phyloP scores from a whole-genome alignment of 2,888 invertebrate genomes.

The Smittia sp. region DNA sequence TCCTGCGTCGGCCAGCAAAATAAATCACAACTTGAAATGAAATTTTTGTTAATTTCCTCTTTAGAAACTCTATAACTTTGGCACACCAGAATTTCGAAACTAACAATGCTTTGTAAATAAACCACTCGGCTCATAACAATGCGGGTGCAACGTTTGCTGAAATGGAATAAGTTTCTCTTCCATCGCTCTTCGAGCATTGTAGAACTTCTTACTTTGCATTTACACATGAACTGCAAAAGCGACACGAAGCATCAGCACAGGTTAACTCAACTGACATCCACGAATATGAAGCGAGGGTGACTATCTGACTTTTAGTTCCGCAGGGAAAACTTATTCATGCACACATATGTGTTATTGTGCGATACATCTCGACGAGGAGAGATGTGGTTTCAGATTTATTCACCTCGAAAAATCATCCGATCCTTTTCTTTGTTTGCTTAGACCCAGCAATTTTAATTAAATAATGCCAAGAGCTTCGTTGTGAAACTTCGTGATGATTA shows the following conservation, averaged over 20 bases:
- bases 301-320: not conserved
- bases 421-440: not conserved
- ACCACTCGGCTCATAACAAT: not conserved
- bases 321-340: no score
- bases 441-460: not conserved
- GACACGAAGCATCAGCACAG: not conserved
- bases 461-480: not conserved
- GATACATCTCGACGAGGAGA: no score
- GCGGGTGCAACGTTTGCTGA: not conserved
- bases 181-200: not conserved
- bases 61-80: not conserved
- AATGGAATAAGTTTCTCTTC: slow-evolving; percentile 2
- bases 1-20: not conserved
- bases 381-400: no score
- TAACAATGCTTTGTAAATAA: slow-evolving; percentile 7
- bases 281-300: no score
- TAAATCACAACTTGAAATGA: not conserved
- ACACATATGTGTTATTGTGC: no score
- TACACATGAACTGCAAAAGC: no score
- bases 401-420: not conserved
- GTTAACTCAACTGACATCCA: not conserved
- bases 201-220: slow-evolving; percentile 10
- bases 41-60: slow-evolving; percentile 6
- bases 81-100: not conserved
- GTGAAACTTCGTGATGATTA: slow-evolving; percentile 35